Conservation (phyloP, 2,888 invertebrate species). For the Diaphora mendica region DNA sequence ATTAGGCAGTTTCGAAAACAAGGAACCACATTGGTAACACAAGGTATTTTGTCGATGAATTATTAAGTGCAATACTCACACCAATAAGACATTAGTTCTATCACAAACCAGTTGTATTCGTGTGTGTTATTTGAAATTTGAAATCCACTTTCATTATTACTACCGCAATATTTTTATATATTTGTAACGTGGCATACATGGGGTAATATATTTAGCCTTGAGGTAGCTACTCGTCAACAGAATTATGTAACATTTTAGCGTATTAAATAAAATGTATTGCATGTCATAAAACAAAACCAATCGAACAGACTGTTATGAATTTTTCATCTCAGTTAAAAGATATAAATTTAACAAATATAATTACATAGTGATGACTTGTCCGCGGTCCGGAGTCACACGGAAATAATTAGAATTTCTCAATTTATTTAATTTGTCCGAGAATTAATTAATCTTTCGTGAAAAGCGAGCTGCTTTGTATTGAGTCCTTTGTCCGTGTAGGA, state of each 20-base stretch:
- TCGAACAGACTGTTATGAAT: background rate
- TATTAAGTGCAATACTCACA: too few relatives aligned
- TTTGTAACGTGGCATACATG: too few relatives aligned
- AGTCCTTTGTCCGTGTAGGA: conserved; percentile 30
- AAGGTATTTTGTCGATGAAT: background rate
- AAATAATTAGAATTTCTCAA: conserved; percentile 45
- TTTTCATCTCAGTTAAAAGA: background rate
- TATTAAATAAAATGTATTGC: background rate
- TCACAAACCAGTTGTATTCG: background rate
- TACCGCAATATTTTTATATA: too few relatives aligned
- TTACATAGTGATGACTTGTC: background rate
- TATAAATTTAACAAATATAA: background rate
- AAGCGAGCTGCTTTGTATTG: conserved; percentile 38
- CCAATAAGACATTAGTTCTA: too few relatives aligned
- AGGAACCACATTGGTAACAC: background rate
- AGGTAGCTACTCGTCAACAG: background rate
- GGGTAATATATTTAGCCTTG: too few relatives aligned
- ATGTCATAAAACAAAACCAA: background rate
- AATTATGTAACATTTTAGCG: background rate
- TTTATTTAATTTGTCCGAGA: conserved; percentile 34
- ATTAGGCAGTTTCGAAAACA: too few relatives aligned
- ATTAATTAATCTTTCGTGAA: conserved; percentile 49
- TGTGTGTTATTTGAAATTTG: background rate
- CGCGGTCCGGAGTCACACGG: background rate
- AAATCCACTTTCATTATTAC: background rate